Percentiles rank a stretch among this genome's conserved stretches.
phyloP scores from a whole-genome alignment of 2,797 vertebrate genomes.

The Poeciliopsis paucimaculata region DNA sequence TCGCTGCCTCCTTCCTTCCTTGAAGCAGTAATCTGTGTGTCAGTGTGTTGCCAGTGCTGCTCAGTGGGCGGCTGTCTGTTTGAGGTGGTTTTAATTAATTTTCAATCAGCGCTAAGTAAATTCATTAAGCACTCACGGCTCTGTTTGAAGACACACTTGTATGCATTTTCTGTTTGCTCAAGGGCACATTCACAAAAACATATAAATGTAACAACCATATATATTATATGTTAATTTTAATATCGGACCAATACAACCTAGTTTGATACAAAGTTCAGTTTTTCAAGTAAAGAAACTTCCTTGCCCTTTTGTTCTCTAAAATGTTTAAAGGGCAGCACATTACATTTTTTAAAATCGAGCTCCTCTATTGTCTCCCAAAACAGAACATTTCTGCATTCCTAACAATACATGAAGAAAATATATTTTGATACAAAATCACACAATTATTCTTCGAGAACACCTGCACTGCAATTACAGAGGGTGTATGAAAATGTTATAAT shows the following conservation, averaged over 20 bases:
- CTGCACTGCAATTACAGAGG: neutral
- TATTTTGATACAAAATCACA: neutral
- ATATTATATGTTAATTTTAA: neutral
- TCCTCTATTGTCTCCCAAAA: too few relatives aligned
- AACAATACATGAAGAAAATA: neutral
- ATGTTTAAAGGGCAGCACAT: too few relatives aligned
- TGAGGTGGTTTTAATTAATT: conserved; percentile 84
- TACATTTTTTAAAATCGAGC: too few relatives aligned
- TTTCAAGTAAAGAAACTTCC: neutral
- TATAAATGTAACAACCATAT: conserved; percentile 31
- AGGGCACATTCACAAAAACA: conserved; percentile 31
- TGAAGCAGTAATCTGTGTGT: conserved; percentile 66
- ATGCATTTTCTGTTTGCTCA: conserved; percentile 20
- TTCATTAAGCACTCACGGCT: conserved; percentile 77
- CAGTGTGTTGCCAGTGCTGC: conserved; percentile 75
- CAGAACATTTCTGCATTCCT: neutral
- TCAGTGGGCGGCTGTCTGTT: conserved; percentile 82
- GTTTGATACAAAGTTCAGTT: neutral
- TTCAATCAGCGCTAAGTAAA: conserved; percentile 86
- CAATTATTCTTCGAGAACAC: neutral
- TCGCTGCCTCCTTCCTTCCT: conserved; percentile 10
- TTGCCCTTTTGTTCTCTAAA: too few relatives aligned
- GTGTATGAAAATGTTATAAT: neutral
- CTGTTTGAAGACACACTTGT: conserved; percentile 68
- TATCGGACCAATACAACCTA: neutral